These are phyloP conservation scores for Chrysomela aeneicollis DNA, from an alignment of 2,888 invertebrate genomes.

Conservation along the genomic window DNA sequence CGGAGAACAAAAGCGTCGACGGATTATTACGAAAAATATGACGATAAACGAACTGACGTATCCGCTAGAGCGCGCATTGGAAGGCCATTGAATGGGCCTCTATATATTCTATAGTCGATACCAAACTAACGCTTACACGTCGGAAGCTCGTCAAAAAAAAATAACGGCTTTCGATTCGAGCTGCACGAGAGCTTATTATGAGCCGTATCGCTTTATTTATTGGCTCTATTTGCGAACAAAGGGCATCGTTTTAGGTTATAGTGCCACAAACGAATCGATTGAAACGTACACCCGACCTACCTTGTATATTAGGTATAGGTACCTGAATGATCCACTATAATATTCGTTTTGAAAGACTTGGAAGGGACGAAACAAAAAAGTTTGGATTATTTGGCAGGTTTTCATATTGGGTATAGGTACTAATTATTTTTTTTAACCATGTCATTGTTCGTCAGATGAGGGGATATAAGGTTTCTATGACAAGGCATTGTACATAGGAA, in stretches of 20 bases:
- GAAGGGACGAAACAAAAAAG: too few species aligned
- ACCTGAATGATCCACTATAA: not conserved
- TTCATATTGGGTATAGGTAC: too few species aligned
- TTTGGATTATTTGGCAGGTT: too few species aligned
- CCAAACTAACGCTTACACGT: constrained; percentile 47
- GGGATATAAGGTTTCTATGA: too few species aligned
- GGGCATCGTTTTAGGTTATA: constrained; percentile 22
- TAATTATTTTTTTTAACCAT: too few species aligned
- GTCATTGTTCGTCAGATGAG: too few species aligned
- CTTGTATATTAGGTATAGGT: too few species aligned
- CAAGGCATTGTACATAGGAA: too few species aligned
- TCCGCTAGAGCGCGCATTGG: constrained; percentile 49
- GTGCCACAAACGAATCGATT: constrained; percentile 25
- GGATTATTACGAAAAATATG: constrained; percentile 44
- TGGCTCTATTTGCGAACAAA: constrained; percentile 30
- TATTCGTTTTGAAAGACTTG: constrained; percentile 1
- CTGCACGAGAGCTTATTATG: constrained; percentile 34
- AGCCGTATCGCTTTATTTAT: constrained; percentile 35
- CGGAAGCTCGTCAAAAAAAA: constrained; percentile 48
- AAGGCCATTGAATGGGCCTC: constrained; percentile 41
- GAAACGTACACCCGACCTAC: constrained; percentile 18
- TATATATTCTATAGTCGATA: too few species aligned
- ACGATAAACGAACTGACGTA: constrained; percentile 49
- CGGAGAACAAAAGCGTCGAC: constrained; percentile 31
- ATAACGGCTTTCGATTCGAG: constrained; percentile 30